Evolutionary conservation across 2,113 vertebrate genomes (phyloP).

Genomic region (Monopterus albus): DNA sequence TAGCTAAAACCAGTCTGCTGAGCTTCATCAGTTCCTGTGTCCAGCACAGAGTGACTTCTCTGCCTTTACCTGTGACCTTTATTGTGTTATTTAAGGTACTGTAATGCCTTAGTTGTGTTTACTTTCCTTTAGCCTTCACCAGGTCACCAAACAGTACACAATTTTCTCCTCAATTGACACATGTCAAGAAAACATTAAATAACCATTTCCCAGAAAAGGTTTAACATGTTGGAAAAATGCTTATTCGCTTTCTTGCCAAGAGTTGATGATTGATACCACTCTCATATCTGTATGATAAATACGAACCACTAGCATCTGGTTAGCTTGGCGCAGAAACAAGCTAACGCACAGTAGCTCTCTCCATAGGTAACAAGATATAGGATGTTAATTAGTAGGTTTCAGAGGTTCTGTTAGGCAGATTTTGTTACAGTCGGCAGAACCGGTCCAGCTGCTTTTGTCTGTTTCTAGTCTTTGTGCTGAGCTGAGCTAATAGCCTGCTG

Average conservation of each 20-base stretch:
- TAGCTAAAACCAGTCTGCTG: constrained; percentile 31
- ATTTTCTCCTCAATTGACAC: constrained; percentile 12
- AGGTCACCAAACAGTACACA: constrained; percentile 25
- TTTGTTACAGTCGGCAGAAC: neutral
- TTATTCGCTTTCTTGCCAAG: neutral
- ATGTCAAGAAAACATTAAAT: neutral
- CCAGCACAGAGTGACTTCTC: constrained; percentile 20
- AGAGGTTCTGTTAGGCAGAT: neutral
- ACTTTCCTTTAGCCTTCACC: constrained; percentile 6
- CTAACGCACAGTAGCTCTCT: no score
- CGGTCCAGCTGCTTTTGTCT: neutral
- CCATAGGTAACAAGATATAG: no score
- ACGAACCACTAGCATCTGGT: neutral
- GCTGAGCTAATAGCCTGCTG: neutral
- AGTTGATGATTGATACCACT: neutral
- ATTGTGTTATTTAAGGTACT: constrained; percentile 14
- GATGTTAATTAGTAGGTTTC: neutral
- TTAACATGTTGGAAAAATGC: neutral
- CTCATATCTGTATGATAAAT: neutral
- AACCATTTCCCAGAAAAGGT: neutral
- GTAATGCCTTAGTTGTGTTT: constrained; percentile 15
- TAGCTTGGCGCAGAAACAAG: no score
- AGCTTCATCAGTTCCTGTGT: constrained; percentile 29
- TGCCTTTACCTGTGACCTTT: constrained; percentile 17
- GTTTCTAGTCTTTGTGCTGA: neutral